Evolutionary conservation across 2,113 vertebrate genomes (phyloP), one percentile per base, ranked within the genome.

Genomic region (Hyperoodon ampullatus): DNA sequence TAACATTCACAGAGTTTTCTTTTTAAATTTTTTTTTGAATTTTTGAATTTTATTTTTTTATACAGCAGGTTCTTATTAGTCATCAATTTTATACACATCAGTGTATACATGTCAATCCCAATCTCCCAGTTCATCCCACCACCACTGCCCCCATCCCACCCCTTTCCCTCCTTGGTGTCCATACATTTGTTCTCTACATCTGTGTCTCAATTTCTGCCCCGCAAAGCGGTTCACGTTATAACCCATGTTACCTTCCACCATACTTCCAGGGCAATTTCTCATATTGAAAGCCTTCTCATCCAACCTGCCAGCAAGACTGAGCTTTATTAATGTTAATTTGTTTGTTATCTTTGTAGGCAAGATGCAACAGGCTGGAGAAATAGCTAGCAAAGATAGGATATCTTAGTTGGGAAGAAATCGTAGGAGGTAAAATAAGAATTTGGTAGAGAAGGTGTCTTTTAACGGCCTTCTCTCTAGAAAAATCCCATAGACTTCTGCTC

Each of bases 261-360:
- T 12, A 14, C 30, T 58, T 87, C 24, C 74, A 60, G 35, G 60
- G 35, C 44, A 19, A 19, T 21, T 83, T 60, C 82, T 78, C 44
- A 26, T 35, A 35, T 6, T 33, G 55, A 88, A 84, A 94, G 15
- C 8, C 65, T 91, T 91, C 26, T 58, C 28, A 78, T 33, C 70
- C 61, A 75, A 70, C 10, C 82, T 77, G 68, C 30, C 50, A 44
- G 4, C 44, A 85, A 80, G 78, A 42, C 28, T 23, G 39, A 55
- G 47, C 44, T 92, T 70, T 50, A 81, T 26, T 81, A 21, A 61
- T 26, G 28, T 44, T 55, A 5, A 89, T 55, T n/a, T 92, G 21
- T 72, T 88, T 78, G 39, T 60, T 42, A 93, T 94, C 58, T 93
- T 81, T 92, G 30, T 39, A 68, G 89, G 60, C 88, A 93, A 88